These are phyloP conservation scores for Polydrusus pterygomalis DNA, from an alignment of 2,888 invertebrate species.

Conservation along the genomic window DNA sequence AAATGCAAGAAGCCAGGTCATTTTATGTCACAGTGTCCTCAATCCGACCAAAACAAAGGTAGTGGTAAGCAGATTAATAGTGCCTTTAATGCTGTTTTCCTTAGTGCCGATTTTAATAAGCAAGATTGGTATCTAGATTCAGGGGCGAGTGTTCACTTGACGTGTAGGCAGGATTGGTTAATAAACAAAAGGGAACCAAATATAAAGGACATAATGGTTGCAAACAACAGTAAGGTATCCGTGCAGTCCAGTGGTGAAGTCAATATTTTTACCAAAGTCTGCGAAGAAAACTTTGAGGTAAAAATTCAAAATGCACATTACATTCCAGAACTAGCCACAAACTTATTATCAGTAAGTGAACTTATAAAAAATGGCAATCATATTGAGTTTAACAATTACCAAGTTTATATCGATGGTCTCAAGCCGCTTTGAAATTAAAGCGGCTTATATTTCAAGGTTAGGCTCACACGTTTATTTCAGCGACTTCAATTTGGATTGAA, in stretches of 20 bases:
- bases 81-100: slow-evolving; percentile 60
- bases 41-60: slow-evolving; percentile 22
- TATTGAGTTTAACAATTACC: slow-evolving; percentile 54
- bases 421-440: too few relatives aligned
- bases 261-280: slow-evolving; percentile 18
- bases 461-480: too few relatives aligned
- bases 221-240: slow-evolving; percentile 55
- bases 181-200: slow-evolving; percentile 20
- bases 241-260: slow-evolving; percentile 39
- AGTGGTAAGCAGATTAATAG: neutral
- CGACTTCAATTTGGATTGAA: too few relatives aligned
- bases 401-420: too few relatives aligned
- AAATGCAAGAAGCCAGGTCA: slow-evolving; percentile 51
- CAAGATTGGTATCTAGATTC: slow-evolving; percentile 62
- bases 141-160: slow-evolving; percentile 62
- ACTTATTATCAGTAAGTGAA: slow-evolving; percentile 59
- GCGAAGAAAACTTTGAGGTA: slow-evolving; percentile 31
- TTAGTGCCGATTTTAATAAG: slow-evolving; percentile 53
- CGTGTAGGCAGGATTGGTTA: slow-evolving; percentile 56
- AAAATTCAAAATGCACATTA: slow-evolving; percentile 54
- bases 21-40: slow-evolving; percentile 51
- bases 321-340: slow-evolving; percentile 59
- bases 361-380: slow-evolving; percentile 59
- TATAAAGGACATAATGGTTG: too few relatives aligned
- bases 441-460: too few relatives aligned